Evolutionary conservation across 2,113 vertebrate species (phyloP).

Genomic region (Nycticorax nycticorax): DNA sequence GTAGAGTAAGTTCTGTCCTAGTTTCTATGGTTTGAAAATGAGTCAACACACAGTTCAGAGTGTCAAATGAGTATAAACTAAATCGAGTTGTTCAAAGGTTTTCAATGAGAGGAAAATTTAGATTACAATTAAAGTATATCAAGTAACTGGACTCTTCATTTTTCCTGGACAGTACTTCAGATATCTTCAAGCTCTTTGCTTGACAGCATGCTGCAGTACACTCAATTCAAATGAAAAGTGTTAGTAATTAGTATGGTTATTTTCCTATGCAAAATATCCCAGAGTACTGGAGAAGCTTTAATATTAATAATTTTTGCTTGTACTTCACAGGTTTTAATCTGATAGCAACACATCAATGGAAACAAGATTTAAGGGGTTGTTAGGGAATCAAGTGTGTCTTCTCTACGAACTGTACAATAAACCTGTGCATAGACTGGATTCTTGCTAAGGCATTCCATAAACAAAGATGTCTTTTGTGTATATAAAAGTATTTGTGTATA

Average conservation of each 20-base stretch:
- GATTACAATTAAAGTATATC: not conserved
- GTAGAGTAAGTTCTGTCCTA: not conserved
- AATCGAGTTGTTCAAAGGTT: not conserved
- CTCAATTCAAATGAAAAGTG: not conserved
- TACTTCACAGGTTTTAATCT: not conserved
- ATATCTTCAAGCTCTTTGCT: not conserved
- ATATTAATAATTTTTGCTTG: not conserved
- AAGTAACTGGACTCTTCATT: not conserved
- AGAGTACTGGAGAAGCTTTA: not conserved
- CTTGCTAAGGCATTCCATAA: not conserved
- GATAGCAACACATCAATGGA: not conserved
- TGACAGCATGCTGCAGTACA: not conserved
- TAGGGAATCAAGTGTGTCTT: not conserved
- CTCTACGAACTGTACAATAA: not conserved
- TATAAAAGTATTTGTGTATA: not conserved
- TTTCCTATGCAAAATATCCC: not conserved
- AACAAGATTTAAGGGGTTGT: not conserved
- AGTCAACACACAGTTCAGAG: not conserved
- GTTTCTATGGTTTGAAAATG: conserved; percentile 7
- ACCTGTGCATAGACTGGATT: not conserved
- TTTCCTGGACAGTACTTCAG: conserved; percentile 4
- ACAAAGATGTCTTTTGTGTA: not conserved
- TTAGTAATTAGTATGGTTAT: not conserved
- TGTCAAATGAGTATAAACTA: not conserved
- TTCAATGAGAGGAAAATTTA: not conserved